Base-by-base conservation (phyloP, 1,140 invertebrate species). In the Parapsyche elsis region DNA sequence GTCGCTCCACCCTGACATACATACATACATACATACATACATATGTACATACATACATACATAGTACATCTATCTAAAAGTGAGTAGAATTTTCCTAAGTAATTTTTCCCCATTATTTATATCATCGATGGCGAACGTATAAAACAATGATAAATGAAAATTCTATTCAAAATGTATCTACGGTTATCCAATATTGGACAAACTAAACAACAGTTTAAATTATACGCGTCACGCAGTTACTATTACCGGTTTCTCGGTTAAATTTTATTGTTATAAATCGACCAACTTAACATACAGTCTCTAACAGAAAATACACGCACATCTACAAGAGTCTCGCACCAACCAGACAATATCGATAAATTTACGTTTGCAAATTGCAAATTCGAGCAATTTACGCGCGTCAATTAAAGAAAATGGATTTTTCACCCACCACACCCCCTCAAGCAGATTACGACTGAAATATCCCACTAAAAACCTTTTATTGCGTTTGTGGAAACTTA, bases 221-320 rank as follows among this genome's bases (percentile, higher is more conserved):
- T 38, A 38, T 7, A 38, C 30, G 30, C 21, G 57, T 61, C 57
- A 61, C 57, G 57, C 21, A 19, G 57, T 61, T 21, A 21, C 57
- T 61, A 61, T 61, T 61, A 61, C 9, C 57, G 57, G 57, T 61
- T 61, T 61, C 14, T 61, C 57, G 57, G 57, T 61, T 61, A 61
- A 16, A 61, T 61, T 61, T 61, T 61, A 61, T 61, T 61, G 57
- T 61, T 61, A 61, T 61, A 61, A 61, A 61, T 61, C 57, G 57
- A 61, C 57, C 57, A 61, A 61, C 57, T 61, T 19, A 19, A 16
- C n/a, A 61, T 21, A 61, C 57, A 21, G 57, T 19, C 0, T 21
- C 7, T 38, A 7, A 61, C 21, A 61, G 57, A 61, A 61, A 61
- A 61, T 38, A 38, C 30, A 38, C 30, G 7, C 30, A 38, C 57